phyloP scores from a whole-genome alignment of 2,113 vertebrate genomes.

The Sturnus vulgaris region DNA sequence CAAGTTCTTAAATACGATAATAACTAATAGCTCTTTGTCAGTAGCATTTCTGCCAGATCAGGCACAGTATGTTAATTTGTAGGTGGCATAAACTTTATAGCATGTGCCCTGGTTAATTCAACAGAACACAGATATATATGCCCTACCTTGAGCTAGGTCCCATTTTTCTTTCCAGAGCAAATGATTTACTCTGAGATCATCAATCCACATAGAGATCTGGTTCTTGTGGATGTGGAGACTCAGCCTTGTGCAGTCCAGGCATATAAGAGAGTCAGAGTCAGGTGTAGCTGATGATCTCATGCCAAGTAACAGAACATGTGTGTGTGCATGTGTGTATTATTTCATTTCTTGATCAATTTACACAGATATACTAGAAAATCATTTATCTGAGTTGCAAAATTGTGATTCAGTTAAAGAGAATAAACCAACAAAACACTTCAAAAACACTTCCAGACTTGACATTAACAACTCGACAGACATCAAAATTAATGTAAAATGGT shows the following conservation, averaged over 20 bases:
- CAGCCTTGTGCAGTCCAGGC: background rate
- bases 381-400: background rate
- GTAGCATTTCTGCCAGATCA: background rate
- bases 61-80: background rate
- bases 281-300: background rate
- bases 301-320: background rate
- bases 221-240: background rate
- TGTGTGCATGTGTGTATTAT: background rate
- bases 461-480: background rate
- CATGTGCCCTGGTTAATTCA: background rate
- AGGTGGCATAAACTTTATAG: background rate
- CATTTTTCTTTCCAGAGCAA: background rate
- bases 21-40: background rate
- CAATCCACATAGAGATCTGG: background rate
- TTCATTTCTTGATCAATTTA: background rate
- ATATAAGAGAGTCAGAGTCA: background rate
- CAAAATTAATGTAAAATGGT: background rate
- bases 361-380: background rate
- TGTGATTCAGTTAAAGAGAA: background rate
- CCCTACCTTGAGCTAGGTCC: background rate
- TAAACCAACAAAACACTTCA: background rate
- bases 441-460: slow-evolving; percentile 1
- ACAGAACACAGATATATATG: background rate
- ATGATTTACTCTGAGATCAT: background rate
- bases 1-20: background rate